A percentile compares a stretch with the other conserved stretches of the same genome.
Conservation (phyloP, 2,113 vertebrate genomes). For the Pitta sordida region DNA sequence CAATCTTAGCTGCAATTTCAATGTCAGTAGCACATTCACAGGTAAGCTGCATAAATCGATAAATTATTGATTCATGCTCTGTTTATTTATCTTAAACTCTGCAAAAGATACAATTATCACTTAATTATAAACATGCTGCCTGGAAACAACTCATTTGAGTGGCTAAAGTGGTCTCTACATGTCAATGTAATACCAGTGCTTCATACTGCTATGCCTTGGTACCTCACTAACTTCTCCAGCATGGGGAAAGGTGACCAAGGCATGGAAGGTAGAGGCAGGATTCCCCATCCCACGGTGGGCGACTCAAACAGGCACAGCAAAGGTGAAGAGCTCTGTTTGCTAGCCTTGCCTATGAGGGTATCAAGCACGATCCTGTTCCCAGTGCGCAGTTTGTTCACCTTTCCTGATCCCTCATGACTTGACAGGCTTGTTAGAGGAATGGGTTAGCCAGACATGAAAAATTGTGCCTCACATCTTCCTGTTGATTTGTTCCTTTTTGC, state of each 20-base stretch:
- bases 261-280: not conserved
- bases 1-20: conserved; percentile 60
- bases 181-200: not conserved
- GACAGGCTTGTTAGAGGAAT: not conserved
- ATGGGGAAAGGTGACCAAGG: not conserved
- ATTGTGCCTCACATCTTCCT: not conserved
- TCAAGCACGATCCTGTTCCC: not conserved
- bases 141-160: conserved; percentile 50
- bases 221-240: not conserved
- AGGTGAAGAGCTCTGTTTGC: not conserved
- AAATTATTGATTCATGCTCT: conserved; percentile 66
- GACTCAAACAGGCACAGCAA: not conserved
- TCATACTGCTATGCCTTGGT: not conserved
- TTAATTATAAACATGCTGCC: conserved; percentile 72
- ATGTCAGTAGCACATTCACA: conserved; percentile 56
- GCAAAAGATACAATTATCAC: conserved; percentile 70
- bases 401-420: not conserved
- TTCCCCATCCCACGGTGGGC: not conserved
- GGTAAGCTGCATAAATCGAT: conserved; percentile 68
- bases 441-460: not conserved
- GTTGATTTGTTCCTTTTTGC: not conserved
- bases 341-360: not conserved
- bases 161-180: not conserved
- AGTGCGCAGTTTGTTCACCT: not conserved
- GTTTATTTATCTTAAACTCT: conserved; percentile 68